Base-by-base conservation (phyloP, 2,113 vertebrate species). In the Tragelaphus strepsiceros region DNA sequence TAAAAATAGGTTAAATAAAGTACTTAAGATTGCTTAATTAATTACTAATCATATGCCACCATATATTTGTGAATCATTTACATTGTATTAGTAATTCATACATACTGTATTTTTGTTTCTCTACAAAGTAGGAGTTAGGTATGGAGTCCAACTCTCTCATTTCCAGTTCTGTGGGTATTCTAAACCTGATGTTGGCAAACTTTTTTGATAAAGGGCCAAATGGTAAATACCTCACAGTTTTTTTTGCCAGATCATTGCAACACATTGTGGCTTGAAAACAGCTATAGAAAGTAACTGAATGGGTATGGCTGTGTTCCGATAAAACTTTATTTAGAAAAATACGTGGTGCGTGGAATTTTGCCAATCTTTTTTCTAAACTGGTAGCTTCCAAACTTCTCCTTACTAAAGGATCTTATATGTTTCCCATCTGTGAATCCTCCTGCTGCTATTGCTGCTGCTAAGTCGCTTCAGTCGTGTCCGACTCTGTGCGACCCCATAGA, bases 1-100 rank as follows among this genome's bases (percentile, higher is more conserved):
- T 96, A 46, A 74, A 78, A 95, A 87, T 32, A 91, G n/a, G 17
- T 95, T 64, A 94, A 97, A 59, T 74, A 81, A 91, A 53, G 71
- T 80, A 61, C 16, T 53, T 86, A 86, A 86, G 51, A 87, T 86
- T 67, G 39, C 21, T 85, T 35, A 51, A 8, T 91, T 90, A 87
- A 77, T 80, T 95, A 58, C 35, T 90, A 67, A 39, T 90, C 71
- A 51, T 30, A 32, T 81, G 15, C 43, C 11, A 54, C n/a, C n/a
- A 39, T 92, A 30, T 82, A 83, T 90, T 81, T 67, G 43, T 78
- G 49, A 67, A 77, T 91, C 19, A 21, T 43, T 95, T 92, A 59
- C 26, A 71, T 80, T 91, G 91, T 64, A 64, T 67, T 83, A 81
- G 28, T 87, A 91, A 54, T 71, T 84, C 10, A 43, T 39, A 35